These are phyloP conservation scores for Poeciliopsis turrubarensis DNA, from an alignment of 2,113 vertebrate species.

Conservation along the genomic window DNA sequence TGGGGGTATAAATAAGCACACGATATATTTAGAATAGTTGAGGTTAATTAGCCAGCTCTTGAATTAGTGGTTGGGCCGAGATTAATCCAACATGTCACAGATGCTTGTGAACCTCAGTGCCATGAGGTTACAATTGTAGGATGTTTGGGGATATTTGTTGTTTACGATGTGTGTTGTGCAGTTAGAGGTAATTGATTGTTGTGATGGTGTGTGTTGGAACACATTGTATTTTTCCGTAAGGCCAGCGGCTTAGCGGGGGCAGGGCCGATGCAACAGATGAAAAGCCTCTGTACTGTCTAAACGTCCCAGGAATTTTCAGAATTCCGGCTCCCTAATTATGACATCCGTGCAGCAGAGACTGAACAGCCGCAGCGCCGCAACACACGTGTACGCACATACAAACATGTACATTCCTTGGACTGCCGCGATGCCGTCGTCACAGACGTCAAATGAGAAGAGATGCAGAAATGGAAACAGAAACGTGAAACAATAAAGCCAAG, in stretches of 20 bases:
- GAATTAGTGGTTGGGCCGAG: constrained; percentile 65
- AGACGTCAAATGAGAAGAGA: constrained; percentile 17
- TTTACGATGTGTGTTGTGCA: constrained; percentile 77
- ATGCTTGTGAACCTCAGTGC: constrained; percentile 69
- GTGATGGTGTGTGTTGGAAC: constrained; percentile 76
- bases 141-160: constrained; percentile 77
- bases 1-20: constrained; percentile 62
- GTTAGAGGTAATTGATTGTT: constrained; percentile 78
- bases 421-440: constrained; percentile 26
- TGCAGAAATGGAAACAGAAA: constrained; percentile 15
- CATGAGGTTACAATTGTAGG: constrained; percentile 75
- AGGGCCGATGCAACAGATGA: constrained; percentile 67
- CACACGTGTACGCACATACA: constrained; percentile 30
- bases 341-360: constrained; percentile 61
- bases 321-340: constrained; percentile 78
- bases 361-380: constrained; percentile 21
- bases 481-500: not conserved
- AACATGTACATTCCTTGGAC: constrained; percentile 38
- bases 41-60: constrained; percentile 72
- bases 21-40: constrained; percentile 75
- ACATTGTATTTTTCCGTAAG: constrained; percentile 76
- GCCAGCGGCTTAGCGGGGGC: constrained; percentile 63
- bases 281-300: constrained; percentile 67
- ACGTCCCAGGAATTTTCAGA: constrained; percentile 75
- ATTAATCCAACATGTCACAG: constrained; percentile 74